Evolutionary conservation across 2,888 invertebrate genomes (phyloP), one percentile per base, ranked within the genome.

Genomic region (Hypomecis atomaria): DNA sequence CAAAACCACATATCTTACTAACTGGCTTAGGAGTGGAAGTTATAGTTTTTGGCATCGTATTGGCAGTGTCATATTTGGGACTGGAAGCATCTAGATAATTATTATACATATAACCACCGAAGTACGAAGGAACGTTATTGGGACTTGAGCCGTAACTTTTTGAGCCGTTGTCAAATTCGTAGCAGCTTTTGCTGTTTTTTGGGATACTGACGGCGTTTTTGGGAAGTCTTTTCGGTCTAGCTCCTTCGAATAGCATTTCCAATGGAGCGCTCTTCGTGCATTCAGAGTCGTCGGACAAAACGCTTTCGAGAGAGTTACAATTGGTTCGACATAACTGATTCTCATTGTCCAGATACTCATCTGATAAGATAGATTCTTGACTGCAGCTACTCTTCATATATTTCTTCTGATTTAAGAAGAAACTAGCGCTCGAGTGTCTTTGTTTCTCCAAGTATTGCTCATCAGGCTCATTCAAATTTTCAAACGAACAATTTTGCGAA

Each of bases 301-400:
- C 95, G 76, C 96, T 96, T 80, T 97, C 97, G 76, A 97, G 93
- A 62, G 96, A 97, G 76, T 96, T 96, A 77, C 96, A 96, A 77
- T 95, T 96, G 5, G 94, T 94, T 77, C 94, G 93, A 1, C 92
- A 93, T 65, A 94, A 90, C 45, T 94, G 95, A 72, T 94, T 94
- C 59, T 94, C 94, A 40, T 90, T 88, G 13, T 91, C 91, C 54
- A 94, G 75, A 63, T 82, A 90, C 71, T 96, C 96, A 69, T 96
- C 96, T 0, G 96, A 96, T 6, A 97, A 79, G 42, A 97, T 93
- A 33, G 96, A 96, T 74, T 97, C 97, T 77, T 96, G 96, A 67
- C 96, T 96, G 67, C 94, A 93, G 69, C 94, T 95, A 3, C 90
- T 90, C 66, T 94, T 94, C 87, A 94, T 93, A 67, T 94, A 94